A percentile compares a stretch with the other conserved stretches of the same genome.
phyloP scores from a whole-genome alignment of 2,888 invertebrate species.

The Caenorhabditis zanzibari region DNA sequence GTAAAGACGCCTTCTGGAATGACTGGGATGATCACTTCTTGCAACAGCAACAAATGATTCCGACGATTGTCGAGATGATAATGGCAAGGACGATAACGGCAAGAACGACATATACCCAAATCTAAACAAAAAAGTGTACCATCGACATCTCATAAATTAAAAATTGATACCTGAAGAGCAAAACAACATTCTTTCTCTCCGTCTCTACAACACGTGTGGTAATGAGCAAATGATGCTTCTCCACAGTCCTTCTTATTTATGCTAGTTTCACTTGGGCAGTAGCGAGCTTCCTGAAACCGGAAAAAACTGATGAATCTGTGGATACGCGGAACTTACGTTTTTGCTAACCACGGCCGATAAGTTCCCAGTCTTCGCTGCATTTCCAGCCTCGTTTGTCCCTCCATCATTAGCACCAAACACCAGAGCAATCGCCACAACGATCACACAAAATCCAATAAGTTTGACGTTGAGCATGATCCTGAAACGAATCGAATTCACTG shows the following conservation, averaged over 20 bases:
- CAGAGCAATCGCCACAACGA: neutral
- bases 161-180: slow-evolving; percentile 65
- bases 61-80: slow-evolving; percentile 15
- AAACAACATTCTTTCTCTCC: slow-evolving; percentile 74
- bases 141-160: neutral
- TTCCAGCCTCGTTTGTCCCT: neutral
- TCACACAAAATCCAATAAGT: slow-evolving; percentile 9
- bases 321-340: too few species aligned
- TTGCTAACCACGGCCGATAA: neutral
- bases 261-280: neutral
- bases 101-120: slow-evolving; percentile 36
- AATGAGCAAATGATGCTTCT: slow-evolving; percentile 69
- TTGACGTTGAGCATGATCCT: slow-evolving; percentile 29
- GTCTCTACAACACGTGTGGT: slow-evolving; percentile 77
- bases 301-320: neutral
- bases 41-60: slow-evolving; percentile 45
- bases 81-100: slow-evolving; percentile 2
- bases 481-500: neutral
- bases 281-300: neutral
- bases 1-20: neutral
- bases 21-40: slow-evolving; percentile 16
- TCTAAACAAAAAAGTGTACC: neutral
- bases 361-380: neutral
- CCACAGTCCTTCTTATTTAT: slow-evolving; percentile 71
- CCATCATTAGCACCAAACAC: neutral